A percentile compares a stretch with the other conserved stretches of the same genome.
phyloP scores from a whole-genome alignment of 2,888 invertebrate species.

The Leucania comma region DNA sequence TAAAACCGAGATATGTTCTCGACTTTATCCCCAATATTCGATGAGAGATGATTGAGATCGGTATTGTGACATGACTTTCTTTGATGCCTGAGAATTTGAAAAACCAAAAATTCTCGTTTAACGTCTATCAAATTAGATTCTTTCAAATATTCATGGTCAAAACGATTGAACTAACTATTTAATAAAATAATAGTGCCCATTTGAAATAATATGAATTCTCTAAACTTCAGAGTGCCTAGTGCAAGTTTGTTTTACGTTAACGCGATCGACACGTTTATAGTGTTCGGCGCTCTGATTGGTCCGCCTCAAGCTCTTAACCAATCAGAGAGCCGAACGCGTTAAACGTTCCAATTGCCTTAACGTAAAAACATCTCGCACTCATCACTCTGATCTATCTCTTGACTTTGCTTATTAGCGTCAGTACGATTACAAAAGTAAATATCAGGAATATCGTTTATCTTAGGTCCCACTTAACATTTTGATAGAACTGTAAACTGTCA shows the following conservation, averaged over 20 bases:
- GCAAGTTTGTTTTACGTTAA: no score
- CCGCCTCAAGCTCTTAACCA: no score
- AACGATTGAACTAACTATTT: not conserved
- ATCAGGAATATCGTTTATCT: conserved; percentile 30
- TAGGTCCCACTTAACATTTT: conserved; percentile 18
- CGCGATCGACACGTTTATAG: no score
- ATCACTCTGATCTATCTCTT: not conserved
- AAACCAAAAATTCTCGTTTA: no score
- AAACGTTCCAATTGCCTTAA: no score
- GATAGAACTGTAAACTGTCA: conserved; percentile 20
- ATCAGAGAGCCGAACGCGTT: no score
- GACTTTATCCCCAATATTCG: not conserved
- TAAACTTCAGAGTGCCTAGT: no score
- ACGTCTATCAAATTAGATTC: not conserved
- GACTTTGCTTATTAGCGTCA: conserved; percentile 3
- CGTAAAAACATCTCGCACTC: no score
- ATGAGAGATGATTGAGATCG: not conserved
- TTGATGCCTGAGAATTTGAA: not conserved
- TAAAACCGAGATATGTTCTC: not conserved
- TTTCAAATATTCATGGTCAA: not conserved
- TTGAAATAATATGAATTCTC: not conserved
- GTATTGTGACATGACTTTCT: not conserved
- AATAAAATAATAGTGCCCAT: not conserved
- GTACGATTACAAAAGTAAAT: conserved; percentile 4
- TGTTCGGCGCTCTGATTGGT: no score